These are phyloP conservation scores for Rhyacichthys aspro DNA, from an alignment of 2,797 vertebrate species.

Conservation along the genomic window DNA sequence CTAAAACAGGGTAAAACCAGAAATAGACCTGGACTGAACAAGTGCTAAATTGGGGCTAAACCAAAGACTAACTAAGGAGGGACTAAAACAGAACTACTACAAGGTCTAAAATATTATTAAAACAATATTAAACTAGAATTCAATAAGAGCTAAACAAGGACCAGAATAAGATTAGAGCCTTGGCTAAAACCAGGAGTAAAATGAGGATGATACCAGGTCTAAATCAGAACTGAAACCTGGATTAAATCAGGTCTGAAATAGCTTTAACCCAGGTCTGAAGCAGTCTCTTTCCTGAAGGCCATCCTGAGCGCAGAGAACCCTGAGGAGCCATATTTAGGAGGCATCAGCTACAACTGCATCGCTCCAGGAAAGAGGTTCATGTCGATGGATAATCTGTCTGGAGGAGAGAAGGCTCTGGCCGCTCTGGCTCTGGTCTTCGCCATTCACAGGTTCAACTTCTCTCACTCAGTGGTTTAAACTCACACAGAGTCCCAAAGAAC, in stretches of 20 bases:
- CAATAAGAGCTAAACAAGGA: neutral
- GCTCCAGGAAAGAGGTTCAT: constrained; percentile 95
- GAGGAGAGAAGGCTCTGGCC: constrained; percentile 94
- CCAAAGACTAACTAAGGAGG: neutral
- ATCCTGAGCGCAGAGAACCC: constrained; percentile 91
- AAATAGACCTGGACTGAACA: neutral
- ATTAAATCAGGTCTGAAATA: too few relatives aligned
- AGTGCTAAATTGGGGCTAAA: neutral
- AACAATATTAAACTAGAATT: neutral
- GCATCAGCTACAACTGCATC: constrained; percentile 92
- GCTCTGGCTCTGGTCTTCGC: constrained; percentile 93
- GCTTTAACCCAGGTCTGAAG: neutral
- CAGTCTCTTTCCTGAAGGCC: constrained; percentile 77
- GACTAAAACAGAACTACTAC: neutral
- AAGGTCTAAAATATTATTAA: neutral
- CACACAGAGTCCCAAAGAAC: too few relatives aligned
- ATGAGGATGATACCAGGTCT: neutral
- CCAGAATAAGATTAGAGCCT: too few relatives aligned
- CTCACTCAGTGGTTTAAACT: too few relatives aligned
- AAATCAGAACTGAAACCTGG: neutral
- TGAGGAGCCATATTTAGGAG: constrained; percentile 93
- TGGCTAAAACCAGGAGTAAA: too few relatives aligned
- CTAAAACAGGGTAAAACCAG: neutral
- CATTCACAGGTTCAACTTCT: constrained; percentile 86
- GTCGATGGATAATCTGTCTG: constrained; percentile 96